These are phyloP conservation scores for Solenodon paradoxus DNA, from an alignment of 2,113 vertebrate species.

Conservation along the genomic window DNA sequence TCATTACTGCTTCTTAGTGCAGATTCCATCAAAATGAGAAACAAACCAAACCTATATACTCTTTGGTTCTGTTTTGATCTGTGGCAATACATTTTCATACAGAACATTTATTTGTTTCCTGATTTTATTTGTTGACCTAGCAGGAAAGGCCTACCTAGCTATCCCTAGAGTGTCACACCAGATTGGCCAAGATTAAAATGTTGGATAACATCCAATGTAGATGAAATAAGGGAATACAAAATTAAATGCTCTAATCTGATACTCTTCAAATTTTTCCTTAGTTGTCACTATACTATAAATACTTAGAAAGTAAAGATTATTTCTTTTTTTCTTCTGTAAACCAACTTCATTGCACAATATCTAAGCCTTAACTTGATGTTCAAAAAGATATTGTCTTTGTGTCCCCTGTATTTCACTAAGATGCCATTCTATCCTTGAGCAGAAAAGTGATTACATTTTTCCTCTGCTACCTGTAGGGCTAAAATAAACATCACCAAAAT, in stretches of 20 bases:
- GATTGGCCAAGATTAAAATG: conserved; percentile 14
- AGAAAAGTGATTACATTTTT: neutral
- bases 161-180: neutral
- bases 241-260: neutral
- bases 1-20: neutral
- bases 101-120: neutral
- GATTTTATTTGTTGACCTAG: conserved; percentile 2
- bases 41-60: neutral
- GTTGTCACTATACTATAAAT: neutral
- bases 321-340: conserved; percentile 17
- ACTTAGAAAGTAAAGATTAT: neutral
- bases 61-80: neutral
- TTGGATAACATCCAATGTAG: neutral
- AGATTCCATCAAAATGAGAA: neutral
- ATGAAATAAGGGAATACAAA: neutral
- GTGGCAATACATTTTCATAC: neutral
- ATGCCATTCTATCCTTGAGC: neutral
- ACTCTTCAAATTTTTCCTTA: neutral
- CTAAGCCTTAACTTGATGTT: neutral
- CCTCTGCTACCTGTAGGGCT: neutral
- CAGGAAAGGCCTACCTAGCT: neutral
- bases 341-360: neutral
- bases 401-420: neutral
- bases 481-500: conserved; percentile 41
- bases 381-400: neutral